These are phyloP conservation scores for Macrochelys suwanniensis DNA, from an alignment of 2,797 vertebrate species.

Conservation along the genomic window DNA sequence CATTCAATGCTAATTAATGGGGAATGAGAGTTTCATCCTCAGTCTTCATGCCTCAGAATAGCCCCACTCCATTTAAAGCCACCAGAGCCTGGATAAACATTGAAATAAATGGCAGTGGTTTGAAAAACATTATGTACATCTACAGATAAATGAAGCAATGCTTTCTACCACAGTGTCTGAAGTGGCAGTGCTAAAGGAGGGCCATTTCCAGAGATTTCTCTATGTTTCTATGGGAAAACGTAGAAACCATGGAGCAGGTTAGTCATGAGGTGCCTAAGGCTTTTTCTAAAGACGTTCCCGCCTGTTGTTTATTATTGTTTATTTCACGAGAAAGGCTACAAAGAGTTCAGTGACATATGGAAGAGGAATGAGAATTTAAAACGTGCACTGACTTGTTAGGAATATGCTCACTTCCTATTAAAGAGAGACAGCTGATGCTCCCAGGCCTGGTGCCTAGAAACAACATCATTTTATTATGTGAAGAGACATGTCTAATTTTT, in stretches of 20 bases:
- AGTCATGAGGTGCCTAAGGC: not conserved
- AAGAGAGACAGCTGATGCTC: not conserved
- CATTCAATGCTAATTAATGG: not conserved
- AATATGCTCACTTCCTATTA: not conserved
- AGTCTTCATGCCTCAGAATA: not conserved
- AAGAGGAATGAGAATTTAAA: conserved; percentile 30
- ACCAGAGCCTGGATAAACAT: not conserved
- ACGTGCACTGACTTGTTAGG: not conserved
- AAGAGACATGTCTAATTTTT: conserved; percentile 28
- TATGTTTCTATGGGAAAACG: conserved; percentile 24
- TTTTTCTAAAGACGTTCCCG: conserved; percentile 21
- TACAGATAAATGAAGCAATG: not conserved
- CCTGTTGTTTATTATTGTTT: not conserved
- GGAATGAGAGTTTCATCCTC: not conserved
- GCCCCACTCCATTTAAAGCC: not conserved
- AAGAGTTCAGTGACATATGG: not conserved
- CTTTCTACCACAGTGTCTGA: not conserved
- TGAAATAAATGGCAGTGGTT: not conserved
- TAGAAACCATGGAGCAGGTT: not conserved
- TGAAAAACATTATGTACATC: not conserved
- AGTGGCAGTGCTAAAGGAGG: not conserved
- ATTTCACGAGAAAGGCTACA: not conserved
- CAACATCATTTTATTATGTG: conserved; percentile 29
- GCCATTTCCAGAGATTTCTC: conserved; percentile 6
- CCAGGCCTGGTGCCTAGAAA: not conserved